Percentiles rank a stretch among this genome's conserved stretches.
Evolutionary conservation across 2,888 invertebrate genomes (phyloP).

Genomic region (Cordilura impudica): DNA sequence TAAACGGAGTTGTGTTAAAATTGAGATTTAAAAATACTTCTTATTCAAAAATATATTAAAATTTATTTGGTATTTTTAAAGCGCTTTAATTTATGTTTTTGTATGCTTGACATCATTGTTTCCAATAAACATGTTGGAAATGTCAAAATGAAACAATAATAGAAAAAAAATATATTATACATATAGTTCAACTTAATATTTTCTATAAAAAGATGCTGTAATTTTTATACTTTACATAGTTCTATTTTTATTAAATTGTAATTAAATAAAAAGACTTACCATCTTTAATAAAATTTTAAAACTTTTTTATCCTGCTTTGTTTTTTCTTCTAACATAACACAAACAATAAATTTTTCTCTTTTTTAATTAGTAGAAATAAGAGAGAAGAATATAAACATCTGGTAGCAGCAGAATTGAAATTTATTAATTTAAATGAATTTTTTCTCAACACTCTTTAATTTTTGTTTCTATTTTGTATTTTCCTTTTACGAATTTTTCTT

Average conservation of each 20-base stretch:
- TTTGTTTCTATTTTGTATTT: constrained; percentile 16
- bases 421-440: constrained; percentile 19
- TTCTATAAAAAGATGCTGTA: constrained; percentile 38
- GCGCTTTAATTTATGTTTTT: no score
- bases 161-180: not conserved
- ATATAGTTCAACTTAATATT: not conserved
- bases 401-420: constrained; percentile 30
- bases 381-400: constrained; percentile 15
- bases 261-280: constrained; percentile 27
- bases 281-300: not conserved
- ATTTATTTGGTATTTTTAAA: no score
- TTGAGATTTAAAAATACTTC: no score
- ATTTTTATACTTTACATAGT: constrained; percentile 2
- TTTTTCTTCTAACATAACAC: constrained; percentile 26
- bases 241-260: no score
- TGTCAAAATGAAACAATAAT: not conserved
- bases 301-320: not conserved
- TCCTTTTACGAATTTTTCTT: constrained; percentile 17
- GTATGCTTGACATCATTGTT: no score
- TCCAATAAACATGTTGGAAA: no score
- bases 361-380: not conserved
- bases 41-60: no score
- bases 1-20: no score
- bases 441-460: constrained; percentile 20
- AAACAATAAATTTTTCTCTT: constrained; percentile 21